phyloP scores from a whole-genome alignment of 2,797 vertebrate species.

The Cirrhinus molitorella region DNA sequence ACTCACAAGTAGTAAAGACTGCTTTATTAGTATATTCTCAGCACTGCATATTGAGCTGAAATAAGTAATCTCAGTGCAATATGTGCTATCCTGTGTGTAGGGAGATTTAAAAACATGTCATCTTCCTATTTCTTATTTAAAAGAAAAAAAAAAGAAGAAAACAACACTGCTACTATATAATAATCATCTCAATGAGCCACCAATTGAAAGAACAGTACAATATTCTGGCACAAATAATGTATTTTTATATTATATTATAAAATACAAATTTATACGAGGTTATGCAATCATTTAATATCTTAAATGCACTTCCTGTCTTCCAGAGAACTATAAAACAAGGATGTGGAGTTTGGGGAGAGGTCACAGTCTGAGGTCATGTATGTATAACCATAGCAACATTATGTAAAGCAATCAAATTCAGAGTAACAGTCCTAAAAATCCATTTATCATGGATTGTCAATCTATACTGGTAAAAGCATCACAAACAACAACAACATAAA shows the following conservation, averaged over 20 bases:
- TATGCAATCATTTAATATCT: background rate
- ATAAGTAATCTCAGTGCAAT: constrained; percentile 1
- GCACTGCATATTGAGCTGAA: background rate
- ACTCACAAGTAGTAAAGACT: background rate
- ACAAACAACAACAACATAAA: background rate
- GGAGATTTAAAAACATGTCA: background rate
- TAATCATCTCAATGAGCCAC: background rate
- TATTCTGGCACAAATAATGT: background rate
- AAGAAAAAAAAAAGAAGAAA: background rate
- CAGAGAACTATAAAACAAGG: constrained; percentile 1
- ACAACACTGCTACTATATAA: background rate
- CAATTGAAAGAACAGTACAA: background rate
- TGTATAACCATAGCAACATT: constrained; percentile 6
- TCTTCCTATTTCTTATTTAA: background rate
- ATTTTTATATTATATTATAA: too few relatives aligned
- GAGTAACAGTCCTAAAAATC: background rate
- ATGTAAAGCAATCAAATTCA: constrained; percentile 12
- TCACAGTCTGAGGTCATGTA: constrained; percentile 17
- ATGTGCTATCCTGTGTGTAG: background rate
- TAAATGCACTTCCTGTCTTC: background rate
- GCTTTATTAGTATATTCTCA: constrained; percentile 25
- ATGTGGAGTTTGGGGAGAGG: constrained; percentile 2
- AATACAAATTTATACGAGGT: background rate
- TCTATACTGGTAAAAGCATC: background rate
- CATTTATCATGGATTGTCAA: background rate